phyloP scores from a whole-genome alignment of 2,113 vertebrate species.

The Salvelinus fontinalis region DNA sequence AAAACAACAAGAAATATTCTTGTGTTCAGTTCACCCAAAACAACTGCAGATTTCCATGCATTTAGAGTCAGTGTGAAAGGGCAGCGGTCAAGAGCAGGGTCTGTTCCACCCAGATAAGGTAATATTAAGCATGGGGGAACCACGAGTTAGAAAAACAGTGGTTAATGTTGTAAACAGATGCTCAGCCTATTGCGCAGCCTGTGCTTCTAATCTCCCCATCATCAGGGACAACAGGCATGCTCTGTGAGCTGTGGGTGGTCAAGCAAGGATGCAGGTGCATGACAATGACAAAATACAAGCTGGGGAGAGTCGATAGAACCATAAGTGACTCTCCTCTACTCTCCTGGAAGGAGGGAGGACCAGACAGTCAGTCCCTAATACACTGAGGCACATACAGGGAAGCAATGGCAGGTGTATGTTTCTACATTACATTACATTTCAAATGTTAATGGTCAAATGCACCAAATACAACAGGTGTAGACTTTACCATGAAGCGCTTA shows the following conservation, averaged over 20 bases:
- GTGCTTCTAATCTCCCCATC: not conserved
- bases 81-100: conserved; percentile 13
- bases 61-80: conserved; percentile 15
- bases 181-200: not conserved
- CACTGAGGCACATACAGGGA: no score
- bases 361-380: no score
- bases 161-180: not conserved
- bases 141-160: not conserved
- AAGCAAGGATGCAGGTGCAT: conserved; percentile 17
- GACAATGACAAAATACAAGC: conserved; percentile 12
- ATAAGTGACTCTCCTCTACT: not conserved
- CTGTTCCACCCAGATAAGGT: conserved; percentile 48
- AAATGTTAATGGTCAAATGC: no score
- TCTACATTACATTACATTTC: no score
- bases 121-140: not conserved
- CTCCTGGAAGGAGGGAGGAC: not conserved
- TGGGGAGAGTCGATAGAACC: not conserved
- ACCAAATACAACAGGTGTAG: no score
- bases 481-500: no score
- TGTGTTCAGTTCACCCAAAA: not conserved
- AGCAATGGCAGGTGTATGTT: no score
- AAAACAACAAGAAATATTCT: not conserved
- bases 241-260: not conserved
- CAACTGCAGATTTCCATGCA: conserved; percentile 48
- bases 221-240: no score